These are phyloP conservation scores for Lasiurus borealis DNA, from an alignment of 2,113 vertebrate genomes.

Conservation along the genomic window DNA sequence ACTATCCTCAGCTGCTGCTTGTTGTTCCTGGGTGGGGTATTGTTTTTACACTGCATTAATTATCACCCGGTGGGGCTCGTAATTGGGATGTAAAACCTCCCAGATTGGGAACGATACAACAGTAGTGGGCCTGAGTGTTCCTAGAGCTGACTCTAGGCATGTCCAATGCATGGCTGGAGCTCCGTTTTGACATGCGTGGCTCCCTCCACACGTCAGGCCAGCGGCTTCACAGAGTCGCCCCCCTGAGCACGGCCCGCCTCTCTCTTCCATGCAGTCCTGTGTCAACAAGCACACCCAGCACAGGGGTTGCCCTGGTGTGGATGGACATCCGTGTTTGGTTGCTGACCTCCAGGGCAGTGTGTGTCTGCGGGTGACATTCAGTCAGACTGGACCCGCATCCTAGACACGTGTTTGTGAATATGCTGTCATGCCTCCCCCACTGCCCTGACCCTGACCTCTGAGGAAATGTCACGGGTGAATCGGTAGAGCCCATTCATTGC, in stretches of 20 bases:
- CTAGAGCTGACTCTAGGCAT: neutral
- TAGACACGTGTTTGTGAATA: neutral
- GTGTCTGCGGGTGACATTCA: neutral
- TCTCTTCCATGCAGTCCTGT: neutral
- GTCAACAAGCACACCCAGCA: neutral
- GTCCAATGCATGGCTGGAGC: no score
- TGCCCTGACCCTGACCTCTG: neutral
- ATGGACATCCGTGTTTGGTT: neutral
- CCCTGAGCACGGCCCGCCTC: neutral
- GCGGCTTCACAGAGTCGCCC: neutral
- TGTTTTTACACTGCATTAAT: neutral
- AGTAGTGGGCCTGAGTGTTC: neutral
- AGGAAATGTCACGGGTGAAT: neutral
- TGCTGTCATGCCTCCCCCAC: no score
- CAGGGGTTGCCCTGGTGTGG: neutral
- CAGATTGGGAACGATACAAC: neutral
- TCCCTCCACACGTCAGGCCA: neutral
- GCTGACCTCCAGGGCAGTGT: neutral
- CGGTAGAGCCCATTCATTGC: neutral
- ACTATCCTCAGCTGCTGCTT: neutral
- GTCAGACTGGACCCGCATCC: accelerated
- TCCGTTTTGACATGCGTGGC: no score
- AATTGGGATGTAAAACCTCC: neutral
- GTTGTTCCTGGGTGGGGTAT: neutral
- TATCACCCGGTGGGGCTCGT: neutral